Evolutionary conservation across 2,797 vertebrate genomes (phyloP), one percentile per base, ranked within the genome.

Genomic region (Triplophysa bombifrons): DNA sequence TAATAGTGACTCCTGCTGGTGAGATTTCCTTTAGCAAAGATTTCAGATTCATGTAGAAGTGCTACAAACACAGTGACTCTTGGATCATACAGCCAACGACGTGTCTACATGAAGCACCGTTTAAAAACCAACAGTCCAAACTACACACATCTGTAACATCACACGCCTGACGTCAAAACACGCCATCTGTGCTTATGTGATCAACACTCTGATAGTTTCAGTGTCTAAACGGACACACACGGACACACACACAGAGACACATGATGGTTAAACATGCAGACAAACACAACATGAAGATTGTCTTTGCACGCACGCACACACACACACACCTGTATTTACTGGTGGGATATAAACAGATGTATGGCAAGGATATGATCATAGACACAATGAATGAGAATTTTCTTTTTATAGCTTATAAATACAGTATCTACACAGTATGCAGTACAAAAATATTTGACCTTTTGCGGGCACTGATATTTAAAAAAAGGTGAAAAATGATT

Each of bases 381-480:
- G 93, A 85, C 94, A 95, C 94, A 14, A 5, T 27, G 25, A 95
- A 96, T 93, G 95, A 92, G 86, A 92, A 91, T 81, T 93, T 92
- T 93, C 76, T 91, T 90, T 88, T 94, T 91, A 93, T 95, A 93
- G 95, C 94, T 97, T 94, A 96, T 96, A 96, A 96, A 96, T 95
- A 95, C 83, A 91, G 81, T 94, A 94, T 95, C 94, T 96, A 94
- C 94, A 95, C 93, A 92, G 93, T 88, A 94, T 91, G 93, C 88
- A 87, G 90, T 96, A 94, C 90, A 96, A 95, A 96, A 96, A 96
- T 94, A 96, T 90, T 92, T 91, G 90, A 92, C 90, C 92, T 93
- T 90, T 87, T 91, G 89, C 84, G 92, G 94, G 92, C 92, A 92
- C 89, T 91, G 93, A 76, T 67, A 88, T 77, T 76, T 76, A 78